These are phyloP conservation scores for Argyrosomus japonicus DNA, from an alignment of 2,113 vertebrate genomes.

Conservation along the genomic window DNA sequence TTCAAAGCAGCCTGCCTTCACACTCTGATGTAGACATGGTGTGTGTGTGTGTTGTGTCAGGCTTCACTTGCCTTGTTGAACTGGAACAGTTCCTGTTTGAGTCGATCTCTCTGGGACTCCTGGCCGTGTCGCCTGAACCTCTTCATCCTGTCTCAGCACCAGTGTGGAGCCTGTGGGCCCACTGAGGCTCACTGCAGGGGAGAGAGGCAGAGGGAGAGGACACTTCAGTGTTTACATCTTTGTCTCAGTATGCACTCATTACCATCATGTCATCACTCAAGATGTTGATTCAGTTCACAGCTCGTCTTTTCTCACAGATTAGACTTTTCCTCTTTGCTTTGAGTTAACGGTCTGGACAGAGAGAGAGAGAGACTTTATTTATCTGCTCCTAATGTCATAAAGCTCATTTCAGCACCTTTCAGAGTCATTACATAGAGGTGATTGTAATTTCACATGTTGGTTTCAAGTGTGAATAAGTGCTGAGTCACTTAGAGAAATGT, in stretches of 20 bases:
- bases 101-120: constrained; percentile 91
- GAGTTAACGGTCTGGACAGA: neutral
- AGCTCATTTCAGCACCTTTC: neutral
- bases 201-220: neutral
- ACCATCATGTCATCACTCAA: neutral
- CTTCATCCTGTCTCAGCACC: constrained; percentile 88
- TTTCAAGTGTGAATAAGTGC: neutral
- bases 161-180: constrained; percentile 70
- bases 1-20: neutral
- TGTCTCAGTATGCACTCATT: neutral
- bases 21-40: too few relatives aligned
- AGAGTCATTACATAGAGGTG: neutral
- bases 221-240: neutral
- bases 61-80: constrained; percentile 91
- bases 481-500: too few relatives aligned
- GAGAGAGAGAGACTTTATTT: neutral
- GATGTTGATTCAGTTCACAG: too few relatives aligned
- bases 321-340: too few relatives aligned
- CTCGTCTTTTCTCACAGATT: neutral
- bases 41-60: too few relatives aligned
- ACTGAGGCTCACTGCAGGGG: constrained; percentile 57
- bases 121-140: constrained; percentile 94
- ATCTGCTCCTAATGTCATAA: neutral
- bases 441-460: neutral
- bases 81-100: constrained; percentile 95